Base-by-base conservation (phyloP, 2,888 invertebrate species). In the Philaethria dido region DNA sequence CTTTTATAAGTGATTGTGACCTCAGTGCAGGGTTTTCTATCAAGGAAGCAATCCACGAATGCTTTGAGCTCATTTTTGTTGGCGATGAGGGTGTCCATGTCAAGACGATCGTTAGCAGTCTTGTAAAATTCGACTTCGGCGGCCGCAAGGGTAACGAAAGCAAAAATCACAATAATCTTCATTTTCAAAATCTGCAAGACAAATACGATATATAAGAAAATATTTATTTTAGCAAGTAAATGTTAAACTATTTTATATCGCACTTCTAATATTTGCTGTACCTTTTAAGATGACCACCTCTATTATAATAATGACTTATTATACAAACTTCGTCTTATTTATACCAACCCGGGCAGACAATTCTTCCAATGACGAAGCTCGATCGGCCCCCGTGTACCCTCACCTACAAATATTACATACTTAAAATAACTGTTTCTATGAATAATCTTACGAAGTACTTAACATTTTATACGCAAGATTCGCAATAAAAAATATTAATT, bases 101-200 rank as follows among this genome's bases (percentile, higher is more conserved):
- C 85, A 20, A 88, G 69, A 69, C 85, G 60, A 52, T 88, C 87
- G 39, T 87, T 78, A 64, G 82, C 80, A 0, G 80, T 69, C 72
- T 87, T 88, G 14, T 70, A 78, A 1, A 62, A 68, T n/a, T 77
- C 74, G 6, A 77, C 78, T n/a, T 77, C 74, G 6, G 78, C 78
- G 0, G 73, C 76, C 33, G 83, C 50, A 36, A 74, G 68, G n/a
- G 80, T 67, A 18, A 83, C 29, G 3, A 72, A 42, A 16, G 72
- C 70, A 1, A 84, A 25, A 0, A 82, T 47, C 16, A 81, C 55
- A 39, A 72, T 68, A 67, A 66, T 64, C 52, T 66, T 73, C 69
- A 71, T 72, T 47, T 14, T 55, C 47, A 20, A 16, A 47, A 18
- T 47, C 45, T 60, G 45, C 18, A 60, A 44, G 13, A 45, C n/a